These are phyloP conservation scores for Chrysina gloriosa DNA, from an alignment of 2,888 invertebrate genomes.

Conservation along the genomic window DNA sequence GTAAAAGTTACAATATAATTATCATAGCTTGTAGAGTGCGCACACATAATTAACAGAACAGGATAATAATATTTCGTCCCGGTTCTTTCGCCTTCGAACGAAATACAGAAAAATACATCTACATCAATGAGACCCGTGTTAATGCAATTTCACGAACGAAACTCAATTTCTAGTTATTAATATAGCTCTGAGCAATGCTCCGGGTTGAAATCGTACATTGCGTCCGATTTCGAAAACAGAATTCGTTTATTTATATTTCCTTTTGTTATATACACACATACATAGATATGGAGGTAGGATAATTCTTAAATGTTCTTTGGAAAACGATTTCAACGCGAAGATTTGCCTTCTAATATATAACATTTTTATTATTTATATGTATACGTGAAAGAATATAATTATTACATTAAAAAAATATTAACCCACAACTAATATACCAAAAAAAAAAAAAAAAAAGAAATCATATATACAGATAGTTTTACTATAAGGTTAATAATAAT, in stretches of 20 bases:
- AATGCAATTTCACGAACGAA: slow-evolving; percentile 41
- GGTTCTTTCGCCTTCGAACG: not conserved
- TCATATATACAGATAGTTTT: slow-evolving; percentile 15
- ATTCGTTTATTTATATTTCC: not conserved
- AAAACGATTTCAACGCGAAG: not conserved
- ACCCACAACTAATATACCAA: slow-evolving; percentile 35
- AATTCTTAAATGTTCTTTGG: not conserved
- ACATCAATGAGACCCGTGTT: slow-evolving; percentile 50
- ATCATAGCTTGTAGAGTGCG: slow-evolving; percentile 52
- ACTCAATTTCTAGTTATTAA: slow-evolving; percentile 40
- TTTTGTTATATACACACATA: slow-evolving; percentile 4
- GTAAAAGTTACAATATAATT: slow-evolving; percentile 41
- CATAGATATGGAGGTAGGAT: slow-evolving; percentile 25
- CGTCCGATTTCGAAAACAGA: slow-evolving; percentile 24
- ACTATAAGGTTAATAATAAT: slow-evolving; percentile 21
- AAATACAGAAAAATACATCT: slow-evolving; percentile 44
- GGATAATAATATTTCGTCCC: slow-evolving; percentile 27
- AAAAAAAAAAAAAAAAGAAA: slow-evolving; percentile 5
- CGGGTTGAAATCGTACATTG: slow-evolving; percentile 15
- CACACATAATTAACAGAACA: slow-evolving; percentile 42
- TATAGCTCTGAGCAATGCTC: not conserved
- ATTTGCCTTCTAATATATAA: not conserved
- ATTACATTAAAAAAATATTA: slow-evolving; percentile 23
- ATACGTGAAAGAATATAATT: slow-evolving; percentile 13
- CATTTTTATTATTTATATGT: slow-evolving; percentile 17